These are phyloP conservation scores for Oxygymnocypris stewartii DNA, from an alignment of 2,113 vertebrate genomes.

Conservation along the genomic window DNA sequence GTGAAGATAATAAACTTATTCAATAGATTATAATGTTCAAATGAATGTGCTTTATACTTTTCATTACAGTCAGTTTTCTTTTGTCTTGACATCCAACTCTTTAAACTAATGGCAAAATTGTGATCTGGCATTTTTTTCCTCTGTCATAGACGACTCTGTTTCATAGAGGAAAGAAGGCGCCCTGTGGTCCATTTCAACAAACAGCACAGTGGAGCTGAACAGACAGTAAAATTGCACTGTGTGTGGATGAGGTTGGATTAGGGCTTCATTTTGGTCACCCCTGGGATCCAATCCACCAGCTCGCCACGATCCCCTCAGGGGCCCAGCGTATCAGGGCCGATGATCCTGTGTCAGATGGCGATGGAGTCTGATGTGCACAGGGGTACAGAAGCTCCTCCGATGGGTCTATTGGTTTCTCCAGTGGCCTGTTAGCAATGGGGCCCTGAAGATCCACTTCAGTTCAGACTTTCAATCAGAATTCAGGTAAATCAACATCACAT, in stretches of 20 bases:
- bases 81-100: neutral
- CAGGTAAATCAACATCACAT: neutral
- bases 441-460: neutral
- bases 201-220: slow-evolving; percentile 16
- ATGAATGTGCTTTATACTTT: neutral
- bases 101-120: neutral
- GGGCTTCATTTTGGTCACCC: slow-evolving; percentile 50
- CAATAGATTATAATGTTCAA: neutral
- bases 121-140: neutral
- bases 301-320: slow-evolving; percentile 41
- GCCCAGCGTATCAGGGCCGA: slow-evolving; percentile 18
- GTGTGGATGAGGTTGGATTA: slow-evolving; percentile 39
- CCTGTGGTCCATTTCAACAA: slow-evolving; percentile 7
- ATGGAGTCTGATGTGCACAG: neutral
- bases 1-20: neutral
- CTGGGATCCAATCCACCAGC: slow-evolving; percentile 51
- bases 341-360: slow-evolving; percentile 41
- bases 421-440: neutral
- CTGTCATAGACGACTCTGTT: slow-evolving; percentile 28
- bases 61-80: neutral
- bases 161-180: neutral
- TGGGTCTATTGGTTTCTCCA: neutral
- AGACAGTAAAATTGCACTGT: neutral
- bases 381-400: neutral
- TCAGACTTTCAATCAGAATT: neutral